Evolutionary conservation across 2,797 vertebrate genomes (phyloP), one percentile per base, ranked within the genome.

Genomic region (Pseudocheirus occidentalis): DNA sequence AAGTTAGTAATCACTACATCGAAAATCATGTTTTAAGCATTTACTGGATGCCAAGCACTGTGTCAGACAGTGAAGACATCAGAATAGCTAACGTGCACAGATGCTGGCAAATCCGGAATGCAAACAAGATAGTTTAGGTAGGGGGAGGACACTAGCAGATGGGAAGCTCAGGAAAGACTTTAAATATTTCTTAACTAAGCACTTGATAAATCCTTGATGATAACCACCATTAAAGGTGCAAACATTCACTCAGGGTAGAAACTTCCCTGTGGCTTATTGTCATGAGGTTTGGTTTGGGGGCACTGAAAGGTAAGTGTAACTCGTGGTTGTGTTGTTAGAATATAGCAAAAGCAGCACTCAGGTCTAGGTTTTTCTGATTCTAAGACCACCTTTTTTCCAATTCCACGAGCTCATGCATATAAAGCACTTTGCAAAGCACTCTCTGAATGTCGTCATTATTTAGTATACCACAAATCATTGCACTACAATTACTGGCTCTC

Each of bases 401-500:
- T 54, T 16, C 50, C 53, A 90, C 0, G 52, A 90, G 18, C 7
- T 46, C 18, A 81, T 46, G n/a, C 21, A 81, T 81, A 24, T 40
- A 81, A 40, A 46, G 16, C n/a, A 24, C 18, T 81, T 81, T 81
- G n/a, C 66, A 40, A 81, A 81, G 18, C 59, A 34, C 59, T 66
- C 31, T 14, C 4, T 40, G 9, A 40, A 73, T 21, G 62, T 73
- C 62, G 14, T 56, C 56, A 55, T 2, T 4, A 27, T 93, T 93
- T 90, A 29, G 53, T 9, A 54, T 53, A 11, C 52, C 27, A 93
- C 73, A 94, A 93, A 92, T 14, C 92, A 92, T 93, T 95, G 4
- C 18, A 81, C 27, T 91, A 54, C 92, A 93, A 21, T 7, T 62
- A 55, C 21, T 52, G 94, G 1, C 34, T 90, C 1, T 92, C 16